Evolutionary conservation across 2,113 vertebrate species (phyloP).

Genomic region (Laterallus jamaicensis): DNA sequence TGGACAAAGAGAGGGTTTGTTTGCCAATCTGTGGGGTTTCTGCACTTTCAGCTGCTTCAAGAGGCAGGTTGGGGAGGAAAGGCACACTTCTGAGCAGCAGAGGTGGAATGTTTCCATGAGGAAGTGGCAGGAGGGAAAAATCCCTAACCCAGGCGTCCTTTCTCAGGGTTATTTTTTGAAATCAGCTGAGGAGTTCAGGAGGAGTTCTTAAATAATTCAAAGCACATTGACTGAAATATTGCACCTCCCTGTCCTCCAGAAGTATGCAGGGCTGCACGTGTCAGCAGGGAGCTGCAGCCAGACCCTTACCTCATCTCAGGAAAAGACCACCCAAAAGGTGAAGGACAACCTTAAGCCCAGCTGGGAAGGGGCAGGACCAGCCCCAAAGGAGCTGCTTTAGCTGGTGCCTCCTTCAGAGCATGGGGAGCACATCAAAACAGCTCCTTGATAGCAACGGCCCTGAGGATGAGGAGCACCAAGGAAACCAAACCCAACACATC

Average conservation of each 20-base stretch:
- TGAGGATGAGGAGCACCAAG: too few species aligned
- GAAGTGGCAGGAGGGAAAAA: neutral
- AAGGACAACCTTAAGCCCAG: neutral
- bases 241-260: neutral
- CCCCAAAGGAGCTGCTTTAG: neutral
- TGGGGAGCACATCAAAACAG: too few species aligned
- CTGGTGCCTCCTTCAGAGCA: too few species aligned
- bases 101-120: neutral
- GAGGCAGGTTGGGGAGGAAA: neutral
- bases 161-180: neutral
- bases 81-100: neutral
- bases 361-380: neutral
- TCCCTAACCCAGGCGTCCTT: neutral
- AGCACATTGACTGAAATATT: neutral
- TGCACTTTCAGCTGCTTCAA: neutral
- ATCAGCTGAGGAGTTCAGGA: neutral
- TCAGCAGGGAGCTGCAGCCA: neutral
- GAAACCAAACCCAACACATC: too few species aligned
- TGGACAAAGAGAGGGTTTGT: neutral
- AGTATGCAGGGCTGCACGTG: rapidly evolving
- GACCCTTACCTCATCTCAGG: neutral
- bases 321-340: neutral
- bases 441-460: too few species aligned
- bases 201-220: neutral
- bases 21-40: neutral